A percentile compares a stretch with the other conserved stretches of the same genome.
Evolutionary conservation across 2,888 invertebrate genomes (phyloP).

Genomic region (Drosophila lutescens): DNA sequence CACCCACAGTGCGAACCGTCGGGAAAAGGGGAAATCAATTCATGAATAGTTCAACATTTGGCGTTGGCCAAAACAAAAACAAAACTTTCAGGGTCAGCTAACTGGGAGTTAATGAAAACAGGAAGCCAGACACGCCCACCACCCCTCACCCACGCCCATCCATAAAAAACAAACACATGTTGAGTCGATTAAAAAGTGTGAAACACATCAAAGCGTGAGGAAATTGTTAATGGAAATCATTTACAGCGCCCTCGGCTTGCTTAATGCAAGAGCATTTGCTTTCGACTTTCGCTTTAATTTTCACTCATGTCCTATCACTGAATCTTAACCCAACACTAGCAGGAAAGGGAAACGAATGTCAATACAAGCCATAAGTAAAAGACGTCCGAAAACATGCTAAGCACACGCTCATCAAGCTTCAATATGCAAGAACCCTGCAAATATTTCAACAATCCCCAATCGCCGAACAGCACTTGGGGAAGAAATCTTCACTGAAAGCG

Average conservation of each 20-base stretch:
- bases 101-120: conserved; percentile 30
- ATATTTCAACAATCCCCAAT: conserved; percentile 20
- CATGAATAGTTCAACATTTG: conserved; percentile 50
- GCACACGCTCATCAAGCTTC: conserved; percentile 28
- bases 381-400: conserved; percentile 19
- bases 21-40: conserved; percentile 23
- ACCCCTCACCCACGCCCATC: background rate
- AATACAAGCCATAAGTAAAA: background rate
- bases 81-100: conserved; percentile 40
- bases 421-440: conserved; percentile 24
- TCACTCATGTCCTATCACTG: background rate
- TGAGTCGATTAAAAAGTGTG: conserved; percentile 31
- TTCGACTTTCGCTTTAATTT: background rate
- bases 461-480: conserved; percentile 18
- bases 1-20: conserved; percentile 11
- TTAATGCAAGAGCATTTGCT: no score
- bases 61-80: conserved; percentile 23
- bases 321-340: background rate
- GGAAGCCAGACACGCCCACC: conserved; percentile 22
- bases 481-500: conserved; percentile 26
- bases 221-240: conserved; percentile 15
- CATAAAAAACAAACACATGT: conserved; percentile 27
- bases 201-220: conserved; percentile 27
- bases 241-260: background rate
- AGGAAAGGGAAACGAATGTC: conserved; percentile 25